Evolutionary conservation across 1,140 invertebrate species (phyloP), one percentile per base, ranked within the genome.

Genomic region (Drosophila repleta): DNA sequence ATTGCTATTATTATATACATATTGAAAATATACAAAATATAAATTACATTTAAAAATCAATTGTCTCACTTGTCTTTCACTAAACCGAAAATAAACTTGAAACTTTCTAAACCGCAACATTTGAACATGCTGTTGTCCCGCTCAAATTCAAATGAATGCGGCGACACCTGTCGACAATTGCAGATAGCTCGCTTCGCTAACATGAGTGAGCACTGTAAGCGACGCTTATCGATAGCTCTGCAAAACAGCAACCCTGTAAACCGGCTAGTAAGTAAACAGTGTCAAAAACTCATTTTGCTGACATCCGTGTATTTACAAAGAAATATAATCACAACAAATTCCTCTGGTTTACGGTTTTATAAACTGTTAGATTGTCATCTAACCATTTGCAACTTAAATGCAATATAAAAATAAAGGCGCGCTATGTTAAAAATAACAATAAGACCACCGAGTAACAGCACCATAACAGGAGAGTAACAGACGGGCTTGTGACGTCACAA

Each of bases 11-110:
- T 72, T 75, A 65, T 76, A 67, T 68, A 76, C 57, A 76, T 79
- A 76, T 79, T 81, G 73, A 79, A 77, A 68, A 76, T 69, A 83
- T 76, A 83, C 65, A 63, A 68, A 79, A 49, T 75, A 82, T 60
- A 72, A 72, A 74, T 68, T 72, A 74, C 48, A 74, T 69, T 68
- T 76, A 43, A 49, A 62, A 51, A 32, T 35, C 13, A 26, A n/a
- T 15, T 17, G 56, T 0, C 35, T 55, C 39, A 41, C 18, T 53
- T 8, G 10, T 0, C 24, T 24, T 26, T 41, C 4, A 29, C 10
- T 35, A 11, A n/a, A n/a, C n/a, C n/a, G n/a, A n/a, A n/a, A n/a
- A n/a, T n/a, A n/a, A n/a, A n/a, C n/a, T n/a, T n/a, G n/a, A n/a
- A n/a, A n/a, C n/a, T n/a, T n/a, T n/a, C n/a, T n/a, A n/a, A n/a